Base-by-base conservation (phyloP, 2,113 vertebrate species). In the Perca flavescens region DNA sequence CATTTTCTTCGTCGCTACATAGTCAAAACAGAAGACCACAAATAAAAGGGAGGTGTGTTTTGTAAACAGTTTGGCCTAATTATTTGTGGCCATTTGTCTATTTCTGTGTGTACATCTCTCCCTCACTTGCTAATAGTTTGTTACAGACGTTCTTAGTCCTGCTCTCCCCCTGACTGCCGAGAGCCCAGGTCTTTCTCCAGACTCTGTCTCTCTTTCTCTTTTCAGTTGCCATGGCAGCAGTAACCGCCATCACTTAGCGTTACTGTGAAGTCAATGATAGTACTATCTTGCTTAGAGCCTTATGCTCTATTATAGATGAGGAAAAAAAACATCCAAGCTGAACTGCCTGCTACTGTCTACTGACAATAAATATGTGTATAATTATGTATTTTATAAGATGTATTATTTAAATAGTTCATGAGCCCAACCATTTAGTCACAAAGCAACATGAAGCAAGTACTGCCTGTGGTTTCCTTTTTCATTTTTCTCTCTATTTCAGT, bases 191-290 rank as follows among this genome's bases (percentile, higher is more conserved):
- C 83, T 79, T 62, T 79, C 86, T 88, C 75, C 22, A 53, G 25
- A 66, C 14, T 88, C 71, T 34, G 34, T 72, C 71, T 86, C 79
- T 85, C 61, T 49, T 61, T 70, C 74, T 83, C 83, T 76, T 63
- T 92, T 90, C 89, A 86, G 94, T 95, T 96, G 94, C 95, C 94
- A 96, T 95, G 94, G 95, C 92, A 95, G 94, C 95, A 72, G 93
- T 94, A 92, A 94, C 91, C 65, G 77, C 90, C 91, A 93, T 94
- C 94, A 94, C 91, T 95, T 94, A 92, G 88, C 66, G 79, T 88
- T 90, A 88, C 91, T 82, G 87, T 87, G 86, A 91, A 94, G 91
- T 93, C 88, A 78, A 91, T 94, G 93, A 94, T 94, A 73, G 86
- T 86, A 76, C 78, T 84, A 83, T 93, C 83, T 85, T 8, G 52